phyloP scores from a whole-genome alignment of 2,113 vertebrate species.

The Mus pahari region DNA sequence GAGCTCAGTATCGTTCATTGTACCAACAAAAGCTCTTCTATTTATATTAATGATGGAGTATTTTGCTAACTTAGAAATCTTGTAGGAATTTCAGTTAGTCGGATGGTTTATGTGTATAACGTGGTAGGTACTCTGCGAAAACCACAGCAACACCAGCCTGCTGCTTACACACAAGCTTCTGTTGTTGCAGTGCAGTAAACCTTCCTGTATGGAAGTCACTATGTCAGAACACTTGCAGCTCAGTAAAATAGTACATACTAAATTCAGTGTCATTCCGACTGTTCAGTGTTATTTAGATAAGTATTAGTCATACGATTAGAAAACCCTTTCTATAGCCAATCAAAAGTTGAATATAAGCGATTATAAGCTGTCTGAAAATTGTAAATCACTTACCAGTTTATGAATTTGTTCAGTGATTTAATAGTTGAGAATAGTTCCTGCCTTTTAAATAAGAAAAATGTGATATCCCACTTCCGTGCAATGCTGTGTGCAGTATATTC shows the following conservation, averaged over 20 bases:
- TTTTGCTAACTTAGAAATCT: slow-evolving; percentile 46
- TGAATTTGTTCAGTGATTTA: slow-evolving; percentile 50
- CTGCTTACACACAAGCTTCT: not conserved
- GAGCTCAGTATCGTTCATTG: not conserved
- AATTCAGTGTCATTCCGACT: slow-evolving; percentile 18
- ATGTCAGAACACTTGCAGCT: not conserved
- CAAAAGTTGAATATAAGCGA: slow-evolving; percentile 43
- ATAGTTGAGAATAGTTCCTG: not conserved
- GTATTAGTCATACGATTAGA: slow-evolving; percentile 12
- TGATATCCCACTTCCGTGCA: not conserved
- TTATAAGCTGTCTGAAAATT: slow-evolving; percentile 32
- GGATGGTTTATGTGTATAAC: not conserved
- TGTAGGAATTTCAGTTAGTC: not conserved
- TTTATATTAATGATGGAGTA: slow-evolving; percentile 11
- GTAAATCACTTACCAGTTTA: not conserved
- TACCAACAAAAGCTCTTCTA: slow-evolving; percentile 7
- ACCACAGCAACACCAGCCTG: not conserved
- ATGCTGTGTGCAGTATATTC: not conserved
- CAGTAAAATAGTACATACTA: not conserved
- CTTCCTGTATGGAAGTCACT: not conserved
- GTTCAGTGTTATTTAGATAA: not conserved
- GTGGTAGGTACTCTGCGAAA: not conserved
- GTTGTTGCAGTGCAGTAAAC: not conserved
- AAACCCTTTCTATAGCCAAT: not conserved
- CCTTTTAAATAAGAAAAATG: slow-evolving; percentile 41